Evolutionary conservation across 1,140 invertebrate species (phyloP), one percentile per base, ranked within the genome.

Genomic region (Branchinecta lindahli): DNA sequence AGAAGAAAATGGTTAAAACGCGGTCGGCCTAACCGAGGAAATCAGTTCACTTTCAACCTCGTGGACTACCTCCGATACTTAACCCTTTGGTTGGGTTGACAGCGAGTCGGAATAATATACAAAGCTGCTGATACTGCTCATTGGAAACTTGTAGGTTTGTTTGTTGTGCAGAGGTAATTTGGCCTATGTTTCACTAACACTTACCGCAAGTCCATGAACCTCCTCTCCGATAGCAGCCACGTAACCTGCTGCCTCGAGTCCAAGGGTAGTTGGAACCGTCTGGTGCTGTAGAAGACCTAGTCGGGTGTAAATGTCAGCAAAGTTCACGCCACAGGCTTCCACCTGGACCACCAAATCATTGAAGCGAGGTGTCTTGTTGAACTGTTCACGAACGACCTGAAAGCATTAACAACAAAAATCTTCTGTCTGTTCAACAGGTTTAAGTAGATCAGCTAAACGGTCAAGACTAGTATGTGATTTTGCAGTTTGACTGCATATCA

Each of bases 301-400:
- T 68, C 81, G 74, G 7, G 75, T 77, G 70, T 81, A 82, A 21
- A 83, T 73, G 76, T 83, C 82, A 68, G 80, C 79, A 75, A 83
- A 83, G 74, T 83, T 83, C 20, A 83, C 73, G 12, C 83, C 81
- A 74, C 82, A 84, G 46, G 80, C 81, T 72, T 82, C 76, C 44
- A 84, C 80, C 71, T 81, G 75, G 20, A 85, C 75, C 66, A 81
- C 76, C 9, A 85, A 78, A 72, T 82, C 79, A 72, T 80, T 78
- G 18, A 71, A 33, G 67, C 70, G 71, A 20, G 74, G 72, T 10
- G 61, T 44, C 10, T 44, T 46, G 2, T 44, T 70, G 65, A 76
- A 67, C 0, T 72, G 70, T 67, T 72, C 73, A n/a, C 74, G 45
- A 65, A 75, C 72, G 44, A 79, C 72, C 77, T 33, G 33, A 33